Base-by-base conservation (phyloP, 2,888 invertebrate species). In the Glaucopsyche alexis region DNA sequence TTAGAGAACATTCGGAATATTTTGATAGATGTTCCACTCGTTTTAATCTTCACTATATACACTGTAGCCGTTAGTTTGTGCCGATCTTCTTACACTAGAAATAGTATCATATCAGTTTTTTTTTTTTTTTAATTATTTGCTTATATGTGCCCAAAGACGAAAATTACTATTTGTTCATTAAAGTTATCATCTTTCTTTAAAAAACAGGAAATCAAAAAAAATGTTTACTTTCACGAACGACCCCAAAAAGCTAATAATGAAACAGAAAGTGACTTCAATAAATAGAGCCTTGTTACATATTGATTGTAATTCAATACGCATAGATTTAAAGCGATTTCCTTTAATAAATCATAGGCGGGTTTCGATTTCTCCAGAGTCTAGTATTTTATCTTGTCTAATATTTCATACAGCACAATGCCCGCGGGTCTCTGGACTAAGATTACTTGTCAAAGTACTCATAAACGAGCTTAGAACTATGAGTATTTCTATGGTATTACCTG, bases 391-490 rank as follows among this genome's bases (percentile, higher is more conserved):
- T 71, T 71, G 77, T 80, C 73, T 72, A 79, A 76, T 76, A 78
- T 75, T 77, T 76, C 79, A 79, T 79, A 74, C 76, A 66, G 76
- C 75, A 81, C 80, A 80, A 81, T 82, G 81, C 84, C 80, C 76
- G 75, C 72, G 79, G 82, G 81, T 50, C 76, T 75, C 69, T 71
- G 73, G 29, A 16, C 55, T 67, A 29, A 79, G 78, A 84, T 82
- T 81, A 78, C 81, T 80, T 81, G 79, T 81, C 82, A 79, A 78
- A 78, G 78, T 78, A 71, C 60, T 60, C 47, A 60, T 60, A 60
- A 60, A 60, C 29, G 14, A 13, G 13, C 60, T 60, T 19, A 7
- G 29, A 29, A 29, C 55, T 60, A 60, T 29, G 60, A 60, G 60
- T 60, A 29, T 16, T 52, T 16, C 16, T 52, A 52, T 8, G 52